Evolutionary conservation across 1,140 invertebrate genomes (phyloP).

Genomic region (Polyergus mexicanus): DNA sequence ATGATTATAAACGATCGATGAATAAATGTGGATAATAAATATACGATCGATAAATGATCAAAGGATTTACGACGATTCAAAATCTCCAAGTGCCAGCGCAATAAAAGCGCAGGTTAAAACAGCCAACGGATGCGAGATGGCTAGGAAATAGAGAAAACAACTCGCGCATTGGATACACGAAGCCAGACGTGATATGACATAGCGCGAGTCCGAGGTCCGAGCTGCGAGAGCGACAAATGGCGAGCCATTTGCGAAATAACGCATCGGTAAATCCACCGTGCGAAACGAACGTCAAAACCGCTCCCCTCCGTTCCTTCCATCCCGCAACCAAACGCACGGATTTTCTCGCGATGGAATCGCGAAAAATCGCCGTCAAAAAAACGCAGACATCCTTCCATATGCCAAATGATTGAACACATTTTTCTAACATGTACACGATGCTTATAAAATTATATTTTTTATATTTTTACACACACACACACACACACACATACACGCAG

Average conservation of each 20-base stretch:
- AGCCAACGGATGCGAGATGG: constrained; percentile 49
- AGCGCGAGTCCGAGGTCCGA: constrained; percentile 60
- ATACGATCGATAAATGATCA: neutral
- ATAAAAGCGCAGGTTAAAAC: constrained; percentile 30
- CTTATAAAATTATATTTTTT: neutral
- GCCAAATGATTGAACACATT: constrained; percentile 1
- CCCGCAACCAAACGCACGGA: constrained; percentile 6
- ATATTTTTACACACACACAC: neutral
- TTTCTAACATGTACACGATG: neutral
- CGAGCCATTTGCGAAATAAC: constrained; percentile 75
- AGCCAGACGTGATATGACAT: constrained; percentile 68
- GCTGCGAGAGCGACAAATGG: constrained; percentile 68
- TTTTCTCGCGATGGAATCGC: constrained; percentile 34
- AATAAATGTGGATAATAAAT: neutral
- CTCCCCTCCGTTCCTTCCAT: constrained; percentile 29
- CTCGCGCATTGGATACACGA: constrained; percentile 52
- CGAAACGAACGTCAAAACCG: constrained; percentile 45
- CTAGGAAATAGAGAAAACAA: constrained; percentile 68
- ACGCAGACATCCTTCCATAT: neutral
- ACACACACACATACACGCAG: too few relatives aligned
- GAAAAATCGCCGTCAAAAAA: constrained; percentile 10
- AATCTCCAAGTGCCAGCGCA: neutral
- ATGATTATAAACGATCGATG: neutral
- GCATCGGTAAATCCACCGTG: constrained; percentile 64
- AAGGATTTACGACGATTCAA: neutral